Conservation (phyloP, 2,888 invertebrate species). For the Pandemis cinnamomeana region DNA sequence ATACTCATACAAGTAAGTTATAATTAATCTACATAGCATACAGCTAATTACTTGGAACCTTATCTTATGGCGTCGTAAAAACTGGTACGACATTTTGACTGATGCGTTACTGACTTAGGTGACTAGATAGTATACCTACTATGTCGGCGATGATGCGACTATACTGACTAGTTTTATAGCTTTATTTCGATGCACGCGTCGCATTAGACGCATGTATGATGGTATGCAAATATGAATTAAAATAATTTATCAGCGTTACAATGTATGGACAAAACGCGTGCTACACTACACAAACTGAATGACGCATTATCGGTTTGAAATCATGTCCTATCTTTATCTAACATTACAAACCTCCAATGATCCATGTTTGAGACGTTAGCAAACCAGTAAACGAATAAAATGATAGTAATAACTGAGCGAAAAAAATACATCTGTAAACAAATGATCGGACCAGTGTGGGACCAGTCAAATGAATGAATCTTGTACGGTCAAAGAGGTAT, state of each 20-base stretch:
- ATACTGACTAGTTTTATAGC: background rate
- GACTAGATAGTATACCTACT: background rate
- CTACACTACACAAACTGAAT: background rate
- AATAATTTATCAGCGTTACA: background rate
- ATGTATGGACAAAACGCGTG: background rate
- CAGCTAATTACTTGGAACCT: background rate
- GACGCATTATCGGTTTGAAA: background rate
- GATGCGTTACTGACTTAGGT: slow-evolving; percentile 31
- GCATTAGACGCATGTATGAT: background rate
- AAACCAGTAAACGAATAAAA: too few relatives aligned
- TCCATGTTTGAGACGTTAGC: too few relatives aligned
- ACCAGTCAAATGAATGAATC: too few relatives aligned
- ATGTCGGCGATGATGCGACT: background rate
- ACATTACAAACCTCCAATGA: too few relatives aligned
- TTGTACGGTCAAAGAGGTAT: too few relatives aligned
- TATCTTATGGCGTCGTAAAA: background rate
- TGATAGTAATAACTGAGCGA: too few relatives aligned
- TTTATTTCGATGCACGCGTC: background rate
- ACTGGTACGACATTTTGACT: background rate
- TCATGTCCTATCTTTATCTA: background rate
- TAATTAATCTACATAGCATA: background rate
- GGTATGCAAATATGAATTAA: background rate
- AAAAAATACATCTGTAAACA: too few relatives aligned
- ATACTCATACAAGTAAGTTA: slow-evolving; percentile 85
- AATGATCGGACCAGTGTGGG: too few relatives aligned